Evolutionary conservation across 2,113 vertebrate species (phyloP).

Genomic region (Sander vitreus): DNA sequence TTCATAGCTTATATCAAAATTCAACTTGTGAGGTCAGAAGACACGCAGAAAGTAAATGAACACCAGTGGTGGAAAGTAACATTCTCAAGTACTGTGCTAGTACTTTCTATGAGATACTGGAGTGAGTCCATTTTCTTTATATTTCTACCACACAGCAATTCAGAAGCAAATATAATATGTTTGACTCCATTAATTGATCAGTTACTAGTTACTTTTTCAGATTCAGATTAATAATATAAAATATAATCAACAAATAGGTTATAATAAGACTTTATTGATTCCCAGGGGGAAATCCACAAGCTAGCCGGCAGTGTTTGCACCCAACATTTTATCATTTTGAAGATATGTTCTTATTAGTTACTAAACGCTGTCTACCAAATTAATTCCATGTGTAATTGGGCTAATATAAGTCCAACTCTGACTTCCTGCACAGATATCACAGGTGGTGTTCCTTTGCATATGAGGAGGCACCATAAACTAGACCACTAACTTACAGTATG

Average conservation of each 20-base stretch:
- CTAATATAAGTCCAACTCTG: not conserved
- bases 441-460: constrained; percentile 10
- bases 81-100: not conserved
- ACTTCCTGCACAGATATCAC: not conserved
- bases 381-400: not conserved
- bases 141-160: too few relatives aligned
- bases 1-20: not conserved
- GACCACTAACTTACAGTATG: not conserved
- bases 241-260: too few relatives aligned
- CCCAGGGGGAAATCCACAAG: not conserved
- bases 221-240: too few relatives aligned
- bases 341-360: not conserved
- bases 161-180: too few relatives aligned
- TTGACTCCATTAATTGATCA: too few relatives aligned
- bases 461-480: not conserved
- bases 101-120: not conserved
- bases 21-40: not conserved
- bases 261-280: too few relatives aligned
- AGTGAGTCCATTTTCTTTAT: too few relatives aligned
- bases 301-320: not conserved
- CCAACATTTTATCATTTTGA: not conserved
- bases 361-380: not conserved
- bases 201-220: too few relatives aligned
- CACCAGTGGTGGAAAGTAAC: not conserved
- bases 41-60: not conserved